Evolutionary conservation across 2,113 vertebrate species (phyloP).

Genomic region (Nibea coibor): DNA sequence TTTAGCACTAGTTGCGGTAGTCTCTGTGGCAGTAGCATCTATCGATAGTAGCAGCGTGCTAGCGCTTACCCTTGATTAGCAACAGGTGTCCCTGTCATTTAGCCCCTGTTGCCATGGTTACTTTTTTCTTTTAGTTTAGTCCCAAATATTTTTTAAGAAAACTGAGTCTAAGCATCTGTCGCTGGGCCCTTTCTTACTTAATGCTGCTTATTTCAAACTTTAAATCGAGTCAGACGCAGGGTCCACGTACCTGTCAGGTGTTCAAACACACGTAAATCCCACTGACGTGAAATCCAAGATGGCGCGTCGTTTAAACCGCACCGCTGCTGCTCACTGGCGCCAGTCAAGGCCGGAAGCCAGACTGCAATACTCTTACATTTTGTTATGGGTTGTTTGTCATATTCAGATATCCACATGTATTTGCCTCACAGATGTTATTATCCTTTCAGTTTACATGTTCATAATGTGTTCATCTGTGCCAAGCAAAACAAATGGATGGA

Average conservation of each 20-base stretch:
- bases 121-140: too few species aligned
- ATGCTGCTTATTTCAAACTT: neutral
- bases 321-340: neutral
- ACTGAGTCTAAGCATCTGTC: neutral
- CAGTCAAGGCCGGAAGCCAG: neutral
- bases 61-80: neutral
- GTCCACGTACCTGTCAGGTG: neutral
- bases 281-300: neutral
- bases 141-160: neutral
- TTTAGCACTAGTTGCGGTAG: neutral
- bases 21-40: neutral
- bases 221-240: neutral
- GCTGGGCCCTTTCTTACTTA: too few species aligned
- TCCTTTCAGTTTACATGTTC: too few species aligned
- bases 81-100: neutral
- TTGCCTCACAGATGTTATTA: too few species aligned
- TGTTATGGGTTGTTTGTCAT: neutral
- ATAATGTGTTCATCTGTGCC: too few species aligned
- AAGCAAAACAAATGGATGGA: too few species aligned
- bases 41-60: neutral
- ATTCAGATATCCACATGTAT: too few species aligned
- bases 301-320: neutral
- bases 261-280: neutral
- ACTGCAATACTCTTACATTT: neutral
- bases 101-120: neutral